These are phyloP conservation scores for Polydrusus tereticollis DNA, from an alignment of 2,888 invertebrate genomes.

Conservation along the genomic window DNA sequence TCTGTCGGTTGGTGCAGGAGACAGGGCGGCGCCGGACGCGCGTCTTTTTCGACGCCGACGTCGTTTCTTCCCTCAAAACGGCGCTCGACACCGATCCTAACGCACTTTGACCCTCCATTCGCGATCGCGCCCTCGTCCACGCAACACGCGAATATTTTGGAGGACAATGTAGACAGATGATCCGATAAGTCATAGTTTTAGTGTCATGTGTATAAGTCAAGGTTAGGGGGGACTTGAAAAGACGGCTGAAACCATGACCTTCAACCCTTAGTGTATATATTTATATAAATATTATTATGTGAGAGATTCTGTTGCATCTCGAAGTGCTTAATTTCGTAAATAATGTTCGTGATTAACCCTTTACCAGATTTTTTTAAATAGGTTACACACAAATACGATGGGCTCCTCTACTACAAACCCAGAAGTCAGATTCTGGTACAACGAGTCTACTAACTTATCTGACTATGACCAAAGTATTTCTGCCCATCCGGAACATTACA, in stretches of 20 bases:
- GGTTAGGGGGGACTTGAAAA: neutral
- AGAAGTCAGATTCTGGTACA: slow-evolving; percentile 53
- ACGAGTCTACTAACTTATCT: slow-evolving; percentile 49
- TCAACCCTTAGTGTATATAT: neutral
- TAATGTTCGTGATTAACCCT: too few relatives aligned
- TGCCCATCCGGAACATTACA: slow-evolving; percentile 68
- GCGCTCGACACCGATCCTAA: slow-evolving; percentile 64
- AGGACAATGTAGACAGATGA: slow-evolving; percentile 20
- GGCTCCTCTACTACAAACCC: slow-evolving; percentile 20
- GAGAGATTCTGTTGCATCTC: neutral
- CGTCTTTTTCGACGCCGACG: slow-evolving; percentile 45
- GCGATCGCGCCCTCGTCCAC: slow-evolving; percentile 45
- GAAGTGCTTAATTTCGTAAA: too few relatives aligned
- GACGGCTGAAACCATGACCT: neutral
- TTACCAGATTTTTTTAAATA: too few relatives aligned
- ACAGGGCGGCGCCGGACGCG: slow-evolving; percentile 50
- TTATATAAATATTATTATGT: neutral
- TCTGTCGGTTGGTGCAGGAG: slow-evolving; percentile 45
- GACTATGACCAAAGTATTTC: slow-evolving; percentile 53
- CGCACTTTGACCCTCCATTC: slow-evolving; percentile 59
- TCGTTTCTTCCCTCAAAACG: slow-evolving; percentile 44
- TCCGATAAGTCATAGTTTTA: slow-evolving; percentile 16
- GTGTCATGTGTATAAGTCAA: slow-evolving; percentile 6
- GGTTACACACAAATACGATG: slow-evolving; percentile 19
- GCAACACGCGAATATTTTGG: slow-evolving; percentile 35